Conservation (phyloP, 2,797 vertebrate genomes). For the Crenuchus spilurus region DNA sequence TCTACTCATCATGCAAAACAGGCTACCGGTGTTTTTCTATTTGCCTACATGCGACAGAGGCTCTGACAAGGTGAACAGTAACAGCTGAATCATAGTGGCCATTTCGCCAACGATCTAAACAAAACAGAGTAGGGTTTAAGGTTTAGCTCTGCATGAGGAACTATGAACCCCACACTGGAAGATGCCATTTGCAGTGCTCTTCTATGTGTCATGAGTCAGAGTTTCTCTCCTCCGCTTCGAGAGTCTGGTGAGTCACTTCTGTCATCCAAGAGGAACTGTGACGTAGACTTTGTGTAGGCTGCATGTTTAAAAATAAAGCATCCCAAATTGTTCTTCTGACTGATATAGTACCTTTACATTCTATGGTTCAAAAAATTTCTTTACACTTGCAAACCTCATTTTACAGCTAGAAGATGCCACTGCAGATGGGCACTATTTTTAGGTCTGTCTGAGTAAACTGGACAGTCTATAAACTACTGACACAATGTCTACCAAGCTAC, state of each 20-base stretch:
- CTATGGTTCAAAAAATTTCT: not conserved
- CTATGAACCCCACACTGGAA: constrained; percentile 77
- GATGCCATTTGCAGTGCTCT: constrained; percentile 62
- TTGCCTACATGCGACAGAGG: not conserved
- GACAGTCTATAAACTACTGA: too few species aligned
- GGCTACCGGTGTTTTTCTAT: not conserved
- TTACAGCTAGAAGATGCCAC: not conserved
- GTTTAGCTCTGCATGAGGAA: constrained; percentile 50
- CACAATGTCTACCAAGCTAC: too few species aligned
- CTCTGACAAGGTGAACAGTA: not conserved
- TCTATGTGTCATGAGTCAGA: constrained; percentile 72
- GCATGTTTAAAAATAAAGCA: too few species aligned
- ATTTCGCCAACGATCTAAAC: constrained; percentile 3
- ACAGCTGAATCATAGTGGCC: not conserved
- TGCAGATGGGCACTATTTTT: not conserved
- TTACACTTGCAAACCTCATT: not conserved
- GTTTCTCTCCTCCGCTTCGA: constrained; percentile 69
- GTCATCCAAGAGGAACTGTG: constrained; percentile 6
- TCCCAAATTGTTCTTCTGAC: too few species aligned
- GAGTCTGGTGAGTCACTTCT: constrained; percentile 25
- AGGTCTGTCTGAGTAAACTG: too few species aligned
- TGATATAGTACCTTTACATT: too few species aligned
- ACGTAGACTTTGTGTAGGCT: not conserved
- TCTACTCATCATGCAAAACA: not conserved
- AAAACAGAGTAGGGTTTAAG: not conserved